Percentiles rank a stretch among this genome's conserved stretches.
These are phyloP conservation scores for Bufo bufo DNA, from an alignment of 2,113 vertebrate genomes.

Conservation along the genomic window DNA sequence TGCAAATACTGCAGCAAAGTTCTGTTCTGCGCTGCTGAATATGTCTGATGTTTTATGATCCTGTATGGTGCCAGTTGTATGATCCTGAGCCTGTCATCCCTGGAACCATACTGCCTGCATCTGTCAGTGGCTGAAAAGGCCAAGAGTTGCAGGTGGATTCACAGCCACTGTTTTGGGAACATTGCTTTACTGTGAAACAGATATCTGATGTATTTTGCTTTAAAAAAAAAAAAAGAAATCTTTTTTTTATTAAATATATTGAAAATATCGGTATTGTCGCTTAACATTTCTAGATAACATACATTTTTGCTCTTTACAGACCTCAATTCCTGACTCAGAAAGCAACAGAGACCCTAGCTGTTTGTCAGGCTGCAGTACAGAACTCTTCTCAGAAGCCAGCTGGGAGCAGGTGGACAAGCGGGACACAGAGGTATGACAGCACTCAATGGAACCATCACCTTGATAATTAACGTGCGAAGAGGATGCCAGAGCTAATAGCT, in stretches of 20 bases:
- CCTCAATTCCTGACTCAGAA: slow-evolving; percentile 91
- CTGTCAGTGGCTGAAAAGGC: not conserved
- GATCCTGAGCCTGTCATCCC: not conserved
- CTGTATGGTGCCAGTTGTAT: not conserved
- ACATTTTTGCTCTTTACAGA: slow-evolving; percentile 83
- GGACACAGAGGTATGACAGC: slow-evolving; percentile 87
- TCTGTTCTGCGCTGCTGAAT: not conserved
- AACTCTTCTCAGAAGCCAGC: slow-evolving; percentile 97
- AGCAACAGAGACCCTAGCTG: slow-evolving; percentile 94
- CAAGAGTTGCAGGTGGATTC: not conserved
- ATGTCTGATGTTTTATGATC: not conserved
- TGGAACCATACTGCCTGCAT: not conserved
- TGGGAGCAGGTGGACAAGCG: slow-evolving; percentile 99
- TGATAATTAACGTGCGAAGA: not conserved
- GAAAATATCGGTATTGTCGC: too few relatives aligned
- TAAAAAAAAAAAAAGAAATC: too few relatives aligned
- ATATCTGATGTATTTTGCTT: not conserved
- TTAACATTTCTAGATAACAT: not conserved
- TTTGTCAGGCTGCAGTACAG: slow-evolving; percentile 96
- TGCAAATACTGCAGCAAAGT: not conserved
- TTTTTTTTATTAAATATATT: too few relatives aligned
- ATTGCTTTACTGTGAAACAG: not conserved
- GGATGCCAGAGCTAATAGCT: too few relatives aligned
- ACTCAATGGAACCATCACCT: not conserved
- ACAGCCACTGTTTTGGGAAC: not conserved